phyloP scores from a whole-genome alignment of 2,113 vertebrate species.

The Phainopepla nitens region DNA sequence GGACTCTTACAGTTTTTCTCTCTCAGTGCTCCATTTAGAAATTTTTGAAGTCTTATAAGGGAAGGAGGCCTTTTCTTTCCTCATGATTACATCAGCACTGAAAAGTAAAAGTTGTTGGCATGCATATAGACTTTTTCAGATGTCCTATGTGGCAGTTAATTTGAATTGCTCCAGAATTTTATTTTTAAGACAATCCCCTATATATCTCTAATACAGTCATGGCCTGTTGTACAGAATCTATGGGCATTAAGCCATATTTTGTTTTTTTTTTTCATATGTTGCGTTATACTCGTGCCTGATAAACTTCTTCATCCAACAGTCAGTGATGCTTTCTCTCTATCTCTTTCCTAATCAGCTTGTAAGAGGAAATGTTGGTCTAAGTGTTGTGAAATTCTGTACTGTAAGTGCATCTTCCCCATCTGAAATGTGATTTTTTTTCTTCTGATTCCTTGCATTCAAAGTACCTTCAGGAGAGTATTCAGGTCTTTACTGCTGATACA shows the following conservation, averaged over 20 bases:
- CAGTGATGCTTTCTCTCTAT: not conserved
- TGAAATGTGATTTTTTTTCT: not conserved
- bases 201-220: not conserved
- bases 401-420: not conserved
- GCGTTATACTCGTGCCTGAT: not conserved
- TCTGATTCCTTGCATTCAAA: not conserved
- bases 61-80: rapidly evolving
- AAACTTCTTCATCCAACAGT: not conserved
- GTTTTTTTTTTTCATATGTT: not conserved
- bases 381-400: not conserved
- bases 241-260: not conserved
- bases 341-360: not conserved
- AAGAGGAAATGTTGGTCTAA: not conserved
- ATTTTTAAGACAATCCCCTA: not conserved
- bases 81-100: not conserved
- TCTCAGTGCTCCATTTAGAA: not conserved
- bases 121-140: not conserved
- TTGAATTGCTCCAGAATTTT: not conserved
- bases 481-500: not conserved
- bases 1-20: not conserved
- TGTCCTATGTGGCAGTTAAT: not conserved
- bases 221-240: not conserved
- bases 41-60: not conserved
- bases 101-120: not conserved
- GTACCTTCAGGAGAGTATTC: not conserved